Conservation (phyloP, 1,140 invertebrate species). For the Drosophila bocki region DNA sequence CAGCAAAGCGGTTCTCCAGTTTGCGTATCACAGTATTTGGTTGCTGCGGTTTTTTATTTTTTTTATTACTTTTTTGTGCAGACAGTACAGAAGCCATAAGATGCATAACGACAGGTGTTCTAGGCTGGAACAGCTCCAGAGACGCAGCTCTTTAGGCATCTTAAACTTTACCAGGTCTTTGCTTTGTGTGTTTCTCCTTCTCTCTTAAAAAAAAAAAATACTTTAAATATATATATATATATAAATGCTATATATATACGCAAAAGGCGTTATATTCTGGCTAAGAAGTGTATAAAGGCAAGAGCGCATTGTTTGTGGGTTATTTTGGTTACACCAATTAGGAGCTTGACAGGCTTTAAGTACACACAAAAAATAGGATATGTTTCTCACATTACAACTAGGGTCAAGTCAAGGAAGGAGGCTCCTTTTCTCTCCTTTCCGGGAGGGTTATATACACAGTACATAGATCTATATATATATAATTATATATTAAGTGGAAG, state of each 20-base stretch:
- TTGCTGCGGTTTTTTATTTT: conserved; percentile 49
- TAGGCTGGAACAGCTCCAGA: too few relatives aligned
- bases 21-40: conserved; percentile 76
- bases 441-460: conserved; percentile 50
- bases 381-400: conserved; percentile 5
- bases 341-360: conserved; percentile 30
- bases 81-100: background rate
- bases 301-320: conserved; percentile 43
- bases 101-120: background rate
- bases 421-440: background rate
- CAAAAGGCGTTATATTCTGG: conserved; percentile 15
- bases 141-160: background rate
- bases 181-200: conserved; percentile 9
- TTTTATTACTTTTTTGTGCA: background rate
- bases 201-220: conserved; percentile 21
- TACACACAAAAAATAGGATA: conserved; percentile 39
- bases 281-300: conserved; percentile 38
- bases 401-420: conserved; percentile 6
- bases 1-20: background rate
- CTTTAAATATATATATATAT: conserved; percentile 28
- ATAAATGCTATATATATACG: conserved; percentile 23
- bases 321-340: conserved; percentile 67
- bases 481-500: conserved; percentile 3
- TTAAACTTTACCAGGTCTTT: background rate
- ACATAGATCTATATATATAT: conserved; percentile 22